Percentiles rank a stretch among this genome's conserved stretches.
These are phyloP conservation scores for Trichomalopsis sarcophagae DNA, from an alignment of 1,140 invertebrate genomes.

Conservation along the genomic window DNA sequence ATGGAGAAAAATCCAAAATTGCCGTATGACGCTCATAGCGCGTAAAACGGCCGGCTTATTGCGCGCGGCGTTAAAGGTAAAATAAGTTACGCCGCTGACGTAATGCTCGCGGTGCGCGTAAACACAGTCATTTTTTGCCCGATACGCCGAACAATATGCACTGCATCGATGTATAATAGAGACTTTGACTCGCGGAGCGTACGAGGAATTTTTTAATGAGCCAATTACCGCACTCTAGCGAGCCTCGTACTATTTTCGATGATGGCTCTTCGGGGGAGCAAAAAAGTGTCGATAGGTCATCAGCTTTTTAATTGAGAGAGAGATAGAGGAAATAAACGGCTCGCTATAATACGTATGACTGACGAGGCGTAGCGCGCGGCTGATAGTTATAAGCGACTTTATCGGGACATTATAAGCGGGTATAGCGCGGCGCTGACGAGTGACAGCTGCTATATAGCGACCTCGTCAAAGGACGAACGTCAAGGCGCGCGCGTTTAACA, in stretches of 20 bases:
- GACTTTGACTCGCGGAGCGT: neutral
- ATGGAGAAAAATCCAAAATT: neutral
- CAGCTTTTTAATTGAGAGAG: neutral
- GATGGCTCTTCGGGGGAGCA: too few relatives aligned
- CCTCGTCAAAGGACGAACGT: constrained; percentile 39
- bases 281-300: neutral
- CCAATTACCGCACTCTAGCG: neutral
- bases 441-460: constrained; percentile 38
- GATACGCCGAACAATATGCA: neutral
- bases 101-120: neutral
- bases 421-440: constrained; percentile 33
- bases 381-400: constrained; percentile 12
- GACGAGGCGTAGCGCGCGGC: neutral
- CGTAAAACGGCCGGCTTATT: neutral
- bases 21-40: neutral
- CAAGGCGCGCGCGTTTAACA: neutral
- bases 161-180: neutral
- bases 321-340: neutral
- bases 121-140: neutral
- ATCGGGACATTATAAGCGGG: constrained; percentile 32
- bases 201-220: neutral
- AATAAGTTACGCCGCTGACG: neutral
- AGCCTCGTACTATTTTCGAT: neutral
- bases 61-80: neutral
- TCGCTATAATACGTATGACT: neutral